Evolutionary conservation across 1,140 invertebrate genomes (phyloP).

Genomic region (Psix sp.): DNA sequence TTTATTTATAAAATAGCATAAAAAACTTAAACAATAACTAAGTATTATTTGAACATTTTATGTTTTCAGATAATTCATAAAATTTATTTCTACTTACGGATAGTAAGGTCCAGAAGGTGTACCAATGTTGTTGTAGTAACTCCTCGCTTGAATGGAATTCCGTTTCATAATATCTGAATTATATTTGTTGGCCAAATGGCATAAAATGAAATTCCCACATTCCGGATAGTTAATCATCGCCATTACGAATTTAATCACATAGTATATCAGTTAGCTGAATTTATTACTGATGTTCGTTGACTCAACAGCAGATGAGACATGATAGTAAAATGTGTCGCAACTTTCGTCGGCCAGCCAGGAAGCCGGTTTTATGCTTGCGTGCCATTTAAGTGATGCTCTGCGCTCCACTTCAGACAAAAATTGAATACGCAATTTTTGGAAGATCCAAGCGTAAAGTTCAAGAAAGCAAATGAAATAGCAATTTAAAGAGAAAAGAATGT

Average conservation of each 20-base stretch:
- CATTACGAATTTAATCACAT: slow-evolving; percentile 10
- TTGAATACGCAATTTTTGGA: slow-evolving; percentile 38
- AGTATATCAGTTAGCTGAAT: not conserved
- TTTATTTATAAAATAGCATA: not conserved
- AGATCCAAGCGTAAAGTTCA: slow-evolving; percentile 10
- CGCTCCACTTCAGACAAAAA: slow-evolving; percentile 41
- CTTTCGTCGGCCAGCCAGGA: not conserved
- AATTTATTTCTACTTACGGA: slow-evolving; percentile 62
- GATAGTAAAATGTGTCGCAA: no score
- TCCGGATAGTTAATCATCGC: slow-evolving; percentile 30
- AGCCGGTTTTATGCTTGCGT: slow-evolving; percentile 32
- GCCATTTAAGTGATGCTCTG: slow-evolving; percentile 24
- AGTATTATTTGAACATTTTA: not conserved
- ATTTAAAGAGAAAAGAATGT: slow-evolving; percentile 24
- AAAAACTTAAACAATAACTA: not conserved
- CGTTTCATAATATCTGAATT: slow-evolving; percentile 24
- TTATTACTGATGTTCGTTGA: not conserved
- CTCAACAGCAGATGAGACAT: slow-evolving; percentile 6
- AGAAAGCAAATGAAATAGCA: slow-evolving; percentile 21
- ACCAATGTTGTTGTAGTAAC: slow-evolving; percentile 62
- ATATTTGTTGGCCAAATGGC: slow-evolving; percentile 44
- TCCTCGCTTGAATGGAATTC: slow-evolving; percentile 58
- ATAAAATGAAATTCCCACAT: slow-evolving; percentile 50
- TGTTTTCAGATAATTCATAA: no score
- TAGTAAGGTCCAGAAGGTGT: slow-evolving; percentile 62